A percentile compares a stretch with the other conserved stretches of the same genome.
Evolutionary conservation across 2,113 vertebrate genomes (phyloP).

Genomic region (Anas platyrhynchos): DNA sequence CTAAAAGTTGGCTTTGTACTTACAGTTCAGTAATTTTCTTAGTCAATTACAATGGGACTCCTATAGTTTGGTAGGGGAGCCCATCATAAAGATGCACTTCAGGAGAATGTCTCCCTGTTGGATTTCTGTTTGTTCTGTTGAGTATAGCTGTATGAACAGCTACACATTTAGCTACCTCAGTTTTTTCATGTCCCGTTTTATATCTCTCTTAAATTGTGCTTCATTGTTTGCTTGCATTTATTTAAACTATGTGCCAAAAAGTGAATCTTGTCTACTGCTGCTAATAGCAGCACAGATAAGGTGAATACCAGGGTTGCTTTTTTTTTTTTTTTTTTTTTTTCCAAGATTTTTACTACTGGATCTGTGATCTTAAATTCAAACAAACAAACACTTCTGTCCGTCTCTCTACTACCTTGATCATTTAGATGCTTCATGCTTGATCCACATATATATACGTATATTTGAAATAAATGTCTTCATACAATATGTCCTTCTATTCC

Average conservation of each 20-base stretch:
- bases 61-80: neutral
- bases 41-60: neutral
- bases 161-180: neutral
- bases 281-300: neutral
- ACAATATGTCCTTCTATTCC: neutral
- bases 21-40: neutral
- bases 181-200: neutral
- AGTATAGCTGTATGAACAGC: neutral
- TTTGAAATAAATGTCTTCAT: accelerated
- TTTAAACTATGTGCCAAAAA: neutral
- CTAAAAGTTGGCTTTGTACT: neutral
- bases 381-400: neutral
- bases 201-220: neutral
- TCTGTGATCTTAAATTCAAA: neutral
- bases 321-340: neutral
- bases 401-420: neutral
- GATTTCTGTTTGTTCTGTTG: neutral
- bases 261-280: neutral
- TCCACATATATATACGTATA: accelerated
- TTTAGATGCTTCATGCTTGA: neutral
- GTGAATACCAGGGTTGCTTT: neutral
- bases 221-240: neutral
- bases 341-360: neutral
- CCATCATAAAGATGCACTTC: neutral
- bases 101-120: neutral